phyloP scores from a whole-genome alignment of 2,797 vertebrate species.

The Hoplostethus atlanticus region DNA sequence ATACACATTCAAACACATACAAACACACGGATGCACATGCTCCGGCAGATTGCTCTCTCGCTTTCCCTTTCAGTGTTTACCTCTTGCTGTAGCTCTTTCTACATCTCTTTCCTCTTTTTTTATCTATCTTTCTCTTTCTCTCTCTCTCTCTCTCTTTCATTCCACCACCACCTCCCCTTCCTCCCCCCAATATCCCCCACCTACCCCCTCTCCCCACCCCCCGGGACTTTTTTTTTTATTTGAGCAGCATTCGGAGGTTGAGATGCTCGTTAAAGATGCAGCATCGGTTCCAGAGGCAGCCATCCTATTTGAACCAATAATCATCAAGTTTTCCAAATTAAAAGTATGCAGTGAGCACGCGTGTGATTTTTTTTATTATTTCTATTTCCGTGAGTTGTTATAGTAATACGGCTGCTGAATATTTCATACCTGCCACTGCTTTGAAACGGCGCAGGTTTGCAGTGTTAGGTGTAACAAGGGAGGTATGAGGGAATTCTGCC shows the following conservation, averaged over 20 bases:
- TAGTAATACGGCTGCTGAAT: conserved; percentile 78
- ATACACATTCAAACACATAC: conserved; percentile 6
- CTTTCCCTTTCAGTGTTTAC: conserved; percentile 48
- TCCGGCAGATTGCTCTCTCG: conserved; percentile 52
- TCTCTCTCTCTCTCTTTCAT: conserved; percentile 28
- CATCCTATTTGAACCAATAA: conserved; percentile 79
- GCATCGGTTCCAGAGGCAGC: conserved; percentile 51
- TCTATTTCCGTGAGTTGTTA: conserved; percentile 69
- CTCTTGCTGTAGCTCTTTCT: conserved; percentile 9
- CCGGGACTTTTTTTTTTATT: conserved; percentile 32
- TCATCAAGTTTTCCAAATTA: conserved; percentile 79
- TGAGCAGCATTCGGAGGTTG: conserved; percentile 7
- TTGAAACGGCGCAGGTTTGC: conserved; percentile 77
- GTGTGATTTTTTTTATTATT: conserved; percentile 9
- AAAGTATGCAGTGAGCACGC: conserved; percentile 61
- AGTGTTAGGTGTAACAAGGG: conserved; percentile 71
- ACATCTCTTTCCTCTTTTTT: conserved; percentile 24
- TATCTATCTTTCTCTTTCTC: not conserved
- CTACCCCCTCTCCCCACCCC: conserved; percentile 2
- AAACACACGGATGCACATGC: conserved; percentile 38
- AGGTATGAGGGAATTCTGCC: conserved; percentile 67
- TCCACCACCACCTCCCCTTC: not conserved
- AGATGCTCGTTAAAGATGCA: conserved; percentile 72
- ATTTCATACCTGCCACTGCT: conserved; percentile 78
- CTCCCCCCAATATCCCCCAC: too few species aligned